phyloP scores from a whole-genome alignment of 2,888 invertebrate genomes.

The Halictus quadricinctus region DNA sequence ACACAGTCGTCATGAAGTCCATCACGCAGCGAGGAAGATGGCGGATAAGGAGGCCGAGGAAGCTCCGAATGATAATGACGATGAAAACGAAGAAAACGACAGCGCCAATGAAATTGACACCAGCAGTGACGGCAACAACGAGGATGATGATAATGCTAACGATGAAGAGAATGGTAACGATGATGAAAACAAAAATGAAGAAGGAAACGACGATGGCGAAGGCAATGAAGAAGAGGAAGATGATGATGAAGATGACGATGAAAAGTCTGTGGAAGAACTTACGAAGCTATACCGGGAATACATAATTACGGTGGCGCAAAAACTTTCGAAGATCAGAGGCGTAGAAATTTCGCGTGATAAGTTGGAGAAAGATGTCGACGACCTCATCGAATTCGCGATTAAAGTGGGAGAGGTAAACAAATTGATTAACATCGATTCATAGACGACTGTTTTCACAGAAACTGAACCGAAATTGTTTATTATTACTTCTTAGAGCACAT shows the following conservation, averaged over 20 bases:
- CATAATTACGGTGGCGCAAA: conserved; percentile 49
- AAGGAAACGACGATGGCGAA: background rate
- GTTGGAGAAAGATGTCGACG: conserved; percentile 59
- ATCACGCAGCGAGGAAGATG: conserved; percentile 1
- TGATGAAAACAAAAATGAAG: background rate
- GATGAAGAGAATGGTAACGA: background rate
- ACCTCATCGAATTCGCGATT: conserved; percentile 65
- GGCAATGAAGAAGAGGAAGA: background rate
- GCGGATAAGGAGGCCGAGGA: background rate
- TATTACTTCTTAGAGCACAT: conserved; percentile 27
- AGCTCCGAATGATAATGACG: background rate
- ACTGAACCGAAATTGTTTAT: background rate
- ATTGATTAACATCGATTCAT: background rate
- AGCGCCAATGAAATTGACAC: background rate
- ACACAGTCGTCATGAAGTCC: background rate
- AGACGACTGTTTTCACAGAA: no score
- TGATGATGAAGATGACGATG: background rate
- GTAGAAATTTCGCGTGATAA: conserved; percentile 54
- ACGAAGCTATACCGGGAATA: conserved; percentile 44
- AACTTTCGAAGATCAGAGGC: conserved; percentile 58
- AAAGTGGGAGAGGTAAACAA: conserved; percentile 42
- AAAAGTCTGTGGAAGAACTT: background rate
- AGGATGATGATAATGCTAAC: background rate
- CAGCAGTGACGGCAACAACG: background rate
- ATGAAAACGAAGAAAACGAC: background rate